Percentiles rank a stretch among this genome's conserved stretches.
Conservation (phyloP, 2,888 invertebrate species). For the Drosophila anomalipes region DNA sequence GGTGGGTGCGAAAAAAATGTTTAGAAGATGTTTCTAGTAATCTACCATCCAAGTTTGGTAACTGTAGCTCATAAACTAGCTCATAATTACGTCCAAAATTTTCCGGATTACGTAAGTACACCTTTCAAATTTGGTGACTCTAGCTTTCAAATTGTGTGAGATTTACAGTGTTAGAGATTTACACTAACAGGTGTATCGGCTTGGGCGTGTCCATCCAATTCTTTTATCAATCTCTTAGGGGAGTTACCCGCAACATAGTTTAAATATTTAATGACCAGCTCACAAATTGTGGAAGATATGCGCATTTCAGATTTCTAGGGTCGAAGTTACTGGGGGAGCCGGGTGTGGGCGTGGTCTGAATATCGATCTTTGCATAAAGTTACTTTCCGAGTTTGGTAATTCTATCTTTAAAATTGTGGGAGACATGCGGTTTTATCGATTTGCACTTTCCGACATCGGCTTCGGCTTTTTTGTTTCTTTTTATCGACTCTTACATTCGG, state of each 20-base stretch:
- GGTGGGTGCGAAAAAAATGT: too few species aligned
- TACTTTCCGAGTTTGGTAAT: too few species aligned
- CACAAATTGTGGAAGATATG: background rate
- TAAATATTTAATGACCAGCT: background rate
- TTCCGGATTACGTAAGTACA: accelerated
- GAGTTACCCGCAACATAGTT: background rate
- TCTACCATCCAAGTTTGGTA: background rate
- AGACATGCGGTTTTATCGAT: too few species aligned
- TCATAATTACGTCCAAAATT: background rate
- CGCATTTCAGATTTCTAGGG: background rate
- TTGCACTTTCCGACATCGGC: too few species aligned
- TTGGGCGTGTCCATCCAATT: background rate
- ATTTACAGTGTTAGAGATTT: background rate
- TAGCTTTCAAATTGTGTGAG: background rate
- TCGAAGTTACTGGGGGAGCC: too few species aligned
- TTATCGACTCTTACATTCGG: background rate
- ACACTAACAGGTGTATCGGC: background rate
- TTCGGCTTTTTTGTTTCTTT: too few species aligned
- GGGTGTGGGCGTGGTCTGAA: background rate
- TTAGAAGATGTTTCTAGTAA: background rate
- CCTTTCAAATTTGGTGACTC: background rate
- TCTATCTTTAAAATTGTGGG: too few species aligned
- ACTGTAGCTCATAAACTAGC: background rate
- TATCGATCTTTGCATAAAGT: too few species aligned
- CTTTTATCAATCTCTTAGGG: background rate